phyloP scores from a whole-genome alignment of 2,113 vertebrate genomes.

The Hypomesus transpacificus region DNA sequence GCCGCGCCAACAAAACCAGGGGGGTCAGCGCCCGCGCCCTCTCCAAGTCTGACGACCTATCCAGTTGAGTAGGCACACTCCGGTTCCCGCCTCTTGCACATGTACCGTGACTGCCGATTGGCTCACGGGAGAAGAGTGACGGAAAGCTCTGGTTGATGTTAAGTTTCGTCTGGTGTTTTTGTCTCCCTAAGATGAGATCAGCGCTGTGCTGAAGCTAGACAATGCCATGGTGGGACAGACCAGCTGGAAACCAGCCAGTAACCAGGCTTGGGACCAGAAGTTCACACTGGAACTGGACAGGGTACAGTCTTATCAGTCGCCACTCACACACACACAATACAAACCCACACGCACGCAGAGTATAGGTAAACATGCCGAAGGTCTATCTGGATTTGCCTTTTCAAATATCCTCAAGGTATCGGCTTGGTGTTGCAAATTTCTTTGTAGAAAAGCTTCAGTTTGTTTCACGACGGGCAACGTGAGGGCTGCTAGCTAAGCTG shows the following conservation, averaged over 20 bases:
- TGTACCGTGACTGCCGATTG: too few relatives aligned
- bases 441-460: neutral
- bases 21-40: slow-evolving; percentile 80
- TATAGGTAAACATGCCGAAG: neutral
- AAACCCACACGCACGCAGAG: neutral
- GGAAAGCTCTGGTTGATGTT: too few relatives aligned
- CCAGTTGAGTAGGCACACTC: slow-evolving; percentile 79
- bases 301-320: slow-evolving; percentile 65
- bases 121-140: too few relatives aligned
- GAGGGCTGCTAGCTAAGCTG: slow-evolving; percentile 11
- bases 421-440: neutral
- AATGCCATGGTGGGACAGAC: slow-evolving; percentile 89
- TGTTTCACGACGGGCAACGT: slow-evolving; percentile 17
- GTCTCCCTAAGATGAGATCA: slow-evolving; percentile 80
- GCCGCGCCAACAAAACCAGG: slow-evolving; percentile 82
- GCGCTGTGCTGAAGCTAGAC: slow-evolving; percentile 88
- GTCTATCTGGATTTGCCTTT: too few relatives aligned
- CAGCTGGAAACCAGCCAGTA: slow-evolving; percentile 86
- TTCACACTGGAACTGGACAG: slow-evolving; percentile 90
- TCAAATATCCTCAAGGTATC: too few relatives aligned
- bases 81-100: too few relatives aligned
- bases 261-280: slow-evolving; percentile 92
- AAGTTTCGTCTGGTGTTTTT: slow-evolving; percentile 6
- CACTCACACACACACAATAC: neutral
- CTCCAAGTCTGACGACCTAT: slow-evolving; percentile 83